Percentiles rank a stretch among this genome's conserved stretches.
Conservation (phyloP, 2,797 vertebrate species). For the Poeciliopsis presidionis region DNA sequence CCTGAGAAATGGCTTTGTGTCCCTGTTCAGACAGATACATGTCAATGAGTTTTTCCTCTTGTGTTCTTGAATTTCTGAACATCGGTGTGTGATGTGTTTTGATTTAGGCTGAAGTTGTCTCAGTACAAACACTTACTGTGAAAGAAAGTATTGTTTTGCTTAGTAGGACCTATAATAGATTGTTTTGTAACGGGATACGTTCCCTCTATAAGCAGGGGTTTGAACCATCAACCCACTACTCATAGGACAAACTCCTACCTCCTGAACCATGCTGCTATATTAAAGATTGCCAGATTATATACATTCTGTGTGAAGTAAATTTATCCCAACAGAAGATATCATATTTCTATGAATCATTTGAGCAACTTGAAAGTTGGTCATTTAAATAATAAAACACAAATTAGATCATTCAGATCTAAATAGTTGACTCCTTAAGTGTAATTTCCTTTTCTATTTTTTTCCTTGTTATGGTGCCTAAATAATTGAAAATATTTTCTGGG, state of each 20-base stretch:
- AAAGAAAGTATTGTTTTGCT: no score
- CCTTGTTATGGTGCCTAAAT: conserved; percentile 16
- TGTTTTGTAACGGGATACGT: no score
- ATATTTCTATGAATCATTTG: conserved; percentile 5
- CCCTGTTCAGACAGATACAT: background rate
- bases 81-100: no score
- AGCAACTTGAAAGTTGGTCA: background rate
- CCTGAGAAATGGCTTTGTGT: background rate
- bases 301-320: conserved; percentile 4
- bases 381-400: conserved; percentile 19
- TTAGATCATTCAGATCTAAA: conserved; percentile 16
- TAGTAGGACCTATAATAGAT: no score
- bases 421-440: background rate
- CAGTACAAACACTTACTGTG: no score
- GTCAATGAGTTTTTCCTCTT: no score
- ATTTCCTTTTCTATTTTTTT: background rate
- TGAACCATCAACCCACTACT: no score
- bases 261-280: no score
- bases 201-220: no score
- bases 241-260: no score
- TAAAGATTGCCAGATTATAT: background rate
- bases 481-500: background rate
- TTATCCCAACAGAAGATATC: background rate
- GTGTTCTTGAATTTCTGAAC: no score
- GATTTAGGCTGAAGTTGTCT: no score